A percentile compares a stretch with the other conserved stretches of the same genome.
These are phyloP conservation scores for Lasioglossum vierecki DNA, from an alignment of 2,888 invertebrate genomes.

Conservation along the genomic window DNA sequence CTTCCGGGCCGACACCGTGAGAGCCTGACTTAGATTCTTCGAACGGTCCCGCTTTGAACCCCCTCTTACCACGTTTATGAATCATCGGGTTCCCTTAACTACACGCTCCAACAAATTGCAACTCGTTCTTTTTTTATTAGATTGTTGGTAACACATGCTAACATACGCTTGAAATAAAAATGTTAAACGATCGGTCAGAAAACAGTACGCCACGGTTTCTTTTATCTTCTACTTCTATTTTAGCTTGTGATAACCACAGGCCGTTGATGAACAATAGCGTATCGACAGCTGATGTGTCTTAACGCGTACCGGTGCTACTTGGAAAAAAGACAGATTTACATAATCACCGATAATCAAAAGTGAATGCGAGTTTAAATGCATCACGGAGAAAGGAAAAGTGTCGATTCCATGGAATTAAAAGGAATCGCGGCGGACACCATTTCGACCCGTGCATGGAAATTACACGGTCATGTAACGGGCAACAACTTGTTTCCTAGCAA, in stretches of 20 bases:
- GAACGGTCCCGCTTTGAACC: conserved; percentile 5
- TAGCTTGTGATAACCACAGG: not conserved
- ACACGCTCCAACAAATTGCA: not conserved
- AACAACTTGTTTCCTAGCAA: conserved; percentile 5
- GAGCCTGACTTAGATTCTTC: conserved; percentile 49
- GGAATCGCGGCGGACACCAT: not conserved
- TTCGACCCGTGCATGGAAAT: not conserved
- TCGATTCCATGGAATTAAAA: conserved; percentile 6
- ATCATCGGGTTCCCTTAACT: not conserved
- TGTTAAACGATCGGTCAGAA: not conserved
- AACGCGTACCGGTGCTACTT: not conserved
- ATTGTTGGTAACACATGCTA: not conserved
- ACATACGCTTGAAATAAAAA: not conserved
- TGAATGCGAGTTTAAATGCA: not conserved
- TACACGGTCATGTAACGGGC: not conserved
- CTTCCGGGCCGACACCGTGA: conserved; percentile 64
- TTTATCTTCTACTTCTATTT: not conserved
- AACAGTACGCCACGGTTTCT: not conserved
- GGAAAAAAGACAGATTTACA: not conserved
- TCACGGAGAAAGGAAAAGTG: not conserved
- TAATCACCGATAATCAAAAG: not conserved
- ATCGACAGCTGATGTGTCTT: not conserved
- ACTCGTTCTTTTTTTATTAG: not conserved
- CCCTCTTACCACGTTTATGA: not conserved
- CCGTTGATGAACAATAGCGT: not conserved